A percentile compares a stretch with the other conserved stretches of the same genome.
Evolutionary conservation across 2,888 invertebrate species (phyloP).

Genomic region (Quadriops clusia): DNA sequence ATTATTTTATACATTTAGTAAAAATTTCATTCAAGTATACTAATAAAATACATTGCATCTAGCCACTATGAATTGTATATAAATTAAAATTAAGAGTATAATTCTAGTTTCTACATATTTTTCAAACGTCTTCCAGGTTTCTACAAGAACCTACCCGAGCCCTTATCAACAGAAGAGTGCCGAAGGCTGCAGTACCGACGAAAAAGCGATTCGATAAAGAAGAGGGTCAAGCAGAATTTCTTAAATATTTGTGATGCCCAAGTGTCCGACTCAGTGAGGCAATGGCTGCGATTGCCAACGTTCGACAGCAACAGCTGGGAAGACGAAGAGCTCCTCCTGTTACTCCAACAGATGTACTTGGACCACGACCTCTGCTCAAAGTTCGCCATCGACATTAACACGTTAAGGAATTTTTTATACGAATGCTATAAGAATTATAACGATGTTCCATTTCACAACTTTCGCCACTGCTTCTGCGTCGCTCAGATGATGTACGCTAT

Average conservation of each 20-base stretch:
- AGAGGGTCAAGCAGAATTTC: slow-evolving; percentile 47
- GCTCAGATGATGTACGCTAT: slow-evolving; percentile 83
- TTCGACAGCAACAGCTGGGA: slow-evolving; percentile 77
- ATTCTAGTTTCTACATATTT: slow-evolving; percentile 7
- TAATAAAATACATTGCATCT: too few relatives aligned
- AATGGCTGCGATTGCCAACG: slow-evolving; percentile 53
- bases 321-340: slow-evolving; percentile 64
- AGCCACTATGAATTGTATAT: too few relatives aligned
- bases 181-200: slow-evolving; percentile 45
- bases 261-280: slow-evolving; percentile 49
- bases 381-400: slow-evolving; percentile 61
- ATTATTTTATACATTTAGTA: not conserved
- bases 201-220: slow-evolving; percentile 47
- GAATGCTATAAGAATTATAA: slow-evolving; percentile 72
- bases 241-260: slow-evolving; percentile 49
- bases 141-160: slow-evolving; percentile 49
- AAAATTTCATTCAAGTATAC: not conserved
- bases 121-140: slow-evolving; percentile 45
- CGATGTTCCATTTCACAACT: slow-evolving; percentile 80
- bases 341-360: slow-evolving; percentile 71
- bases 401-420: slow-evolving; percentile 58
- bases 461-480: slow-evolving; percentile 77
- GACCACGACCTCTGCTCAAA: slow-evolving; percentile 63
- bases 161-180: slow-evolving; percentile 44
- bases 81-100: too few relatives aligned